Evolutionary conservation across 2,797 vertebrate genomes (phyloP).

Genomic region (Xiphophorus birchmanni): DNA sequence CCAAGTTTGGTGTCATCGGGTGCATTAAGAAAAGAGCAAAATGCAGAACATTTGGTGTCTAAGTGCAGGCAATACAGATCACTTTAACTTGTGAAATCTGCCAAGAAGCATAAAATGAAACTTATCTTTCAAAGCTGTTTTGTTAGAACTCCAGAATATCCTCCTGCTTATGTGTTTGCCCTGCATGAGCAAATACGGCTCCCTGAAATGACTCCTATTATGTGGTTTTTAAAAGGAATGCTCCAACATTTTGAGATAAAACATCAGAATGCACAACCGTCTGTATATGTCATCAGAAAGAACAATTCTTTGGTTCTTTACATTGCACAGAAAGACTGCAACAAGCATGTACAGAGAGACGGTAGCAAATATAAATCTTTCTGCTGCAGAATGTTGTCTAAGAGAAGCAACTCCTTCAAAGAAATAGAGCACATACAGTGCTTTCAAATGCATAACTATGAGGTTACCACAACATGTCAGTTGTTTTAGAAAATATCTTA

Average conservation of each 20-base stretch:
- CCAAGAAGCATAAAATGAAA: neutral
- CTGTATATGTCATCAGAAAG: slow-evolving; percentile 52
- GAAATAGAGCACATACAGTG: slow-evolving; percentile 51
- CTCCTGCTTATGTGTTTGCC: slow-evolving; percentile 18
- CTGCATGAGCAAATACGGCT: slow-evolving; percentile 42
- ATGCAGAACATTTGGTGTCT: slow-evolving; percentile 23
- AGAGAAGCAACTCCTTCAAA: slow-evolving; percentile 66
- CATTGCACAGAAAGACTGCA: slow-evolving; percentile 59
- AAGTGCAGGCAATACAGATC: slow-evolving; percentile 12
- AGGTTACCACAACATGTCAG: slow-evolving; percentile 67
- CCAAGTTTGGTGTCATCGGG: slow-evolving; percentile 30
- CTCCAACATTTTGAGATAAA: slow-evolving; percentile 43
- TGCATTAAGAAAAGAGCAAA: slow-evolving; percentile 23
- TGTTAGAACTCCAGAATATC: slow-evolving; percentile 8
- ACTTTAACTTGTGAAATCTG: slow-evolving; percentile 39
- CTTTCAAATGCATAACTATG: slow-evolving; percentile 70
- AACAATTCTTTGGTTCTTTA: slow-evolving; percentile 80
- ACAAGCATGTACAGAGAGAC: slow-evolving; percentile 58
- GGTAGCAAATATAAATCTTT: slow-evolving; percentile 69
- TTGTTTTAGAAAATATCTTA: slow-evolving; percentile 81
- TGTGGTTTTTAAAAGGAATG: slow-evolving; percentile 40
- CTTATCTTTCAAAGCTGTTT: slow-evolving; percentile 14
- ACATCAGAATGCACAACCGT: slow-evolving; percentile 24
- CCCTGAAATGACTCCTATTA: slow-evolving; percentile 51
- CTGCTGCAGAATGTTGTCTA: slow-evolving; percentile 51